phyloP scores from a whole-genome alignment of 2,797 vertebrate species.

The Austrolebias charrua region DNA sequence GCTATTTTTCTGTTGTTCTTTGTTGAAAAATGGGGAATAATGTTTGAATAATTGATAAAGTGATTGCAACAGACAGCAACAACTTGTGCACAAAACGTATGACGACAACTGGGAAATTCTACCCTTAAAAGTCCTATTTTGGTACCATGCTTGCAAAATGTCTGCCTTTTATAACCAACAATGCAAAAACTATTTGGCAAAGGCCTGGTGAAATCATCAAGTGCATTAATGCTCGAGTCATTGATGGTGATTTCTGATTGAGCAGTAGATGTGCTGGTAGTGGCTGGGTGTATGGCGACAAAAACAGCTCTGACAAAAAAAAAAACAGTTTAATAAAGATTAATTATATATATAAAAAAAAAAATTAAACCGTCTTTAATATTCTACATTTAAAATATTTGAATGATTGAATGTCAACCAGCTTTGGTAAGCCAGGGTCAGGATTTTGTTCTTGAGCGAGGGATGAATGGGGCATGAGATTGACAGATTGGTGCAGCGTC shows the following conservation, averaged over 20 bases:
- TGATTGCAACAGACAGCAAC: neutral
- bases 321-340: no score
- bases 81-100: neutral
- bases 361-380: no score
- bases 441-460: no score
- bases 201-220: neutral
- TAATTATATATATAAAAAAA: no score
- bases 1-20: neutral
- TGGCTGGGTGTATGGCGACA: neutral
- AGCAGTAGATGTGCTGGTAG: neutral
- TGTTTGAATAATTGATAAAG: neutral
- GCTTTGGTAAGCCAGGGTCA: no score
- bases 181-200: neutral
- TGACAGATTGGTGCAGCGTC: no score
- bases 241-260: neutral
- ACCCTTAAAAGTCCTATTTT: neutral
- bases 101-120: neutral
- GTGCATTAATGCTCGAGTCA: neutral
- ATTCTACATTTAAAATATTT: no score
- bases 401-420: no score
- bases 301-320: neutral
- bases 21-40: neutral
- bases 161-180: neutral
- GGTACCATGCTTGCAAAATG: neutral
- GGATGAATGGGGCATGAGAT: no score